Evolutionary conservation across 2,888 invertebrate genomes (phyloP).

Genomic region (Ametastegia equiseti): DNA sequence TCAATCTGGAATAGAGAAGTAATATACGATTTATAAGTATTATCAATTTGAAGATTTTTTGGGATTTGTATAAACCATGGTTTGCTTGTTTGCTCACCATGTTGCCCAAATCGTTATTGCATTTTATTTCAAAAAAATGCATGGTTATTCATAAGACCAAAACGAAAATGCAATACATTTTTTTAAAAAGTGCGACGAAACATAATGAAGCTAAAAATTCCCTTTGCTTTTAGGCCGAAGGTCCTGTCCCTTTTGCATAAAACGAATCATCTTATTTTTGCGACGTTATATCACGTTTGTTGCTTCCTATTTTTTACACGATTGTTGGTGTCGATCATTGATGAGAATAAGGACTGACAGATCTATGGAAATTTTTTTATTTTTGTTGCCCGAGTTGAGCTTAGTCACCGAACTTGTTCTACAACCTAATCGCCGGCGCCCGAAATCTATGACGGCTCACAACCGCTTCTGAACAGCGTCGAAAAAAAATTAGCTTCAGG

Average conservation of each 20-base stretch:
- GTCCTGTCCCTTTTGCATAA: too few relatives aligned
- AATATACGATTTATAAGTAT: background rate
- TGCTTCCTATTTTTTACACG: background rate
- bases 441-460: background rate
- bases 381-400: background rate
- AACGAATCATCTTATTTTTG: background rate
- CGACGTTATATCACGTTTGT: background rate
- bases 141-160: too few relatives aligned
- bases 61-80: too few relatives aligned
- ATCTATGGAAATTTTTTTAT: background rate
- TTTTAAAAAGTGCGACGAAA: too few relatives aligned
- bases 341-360: constrained; percentile 3
- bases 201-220: too few relatives aligned
- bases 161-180: too few relatives aligned
- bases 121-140: too few relatives aligned
- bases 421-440: background rate
- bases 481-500: background rate
- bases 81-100: too few relatives aligned
- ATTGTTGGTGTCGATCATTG: background rate
- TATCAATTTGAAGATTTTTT: background rate
- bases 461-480: background rate
- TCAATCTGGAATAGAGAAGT: constrained; percentile 54
- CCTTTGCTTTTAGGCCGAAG: too few relatives aligned
- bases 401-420: background rate
- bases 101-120: too few relatives aligned